A percentile compares a stretch with the other conserved stretches of the same genome.
Evolutionary conservation across 2,888 invertebrate genomes (phyloP).

Genomic region (Drosophila aldrichi): DNA sequence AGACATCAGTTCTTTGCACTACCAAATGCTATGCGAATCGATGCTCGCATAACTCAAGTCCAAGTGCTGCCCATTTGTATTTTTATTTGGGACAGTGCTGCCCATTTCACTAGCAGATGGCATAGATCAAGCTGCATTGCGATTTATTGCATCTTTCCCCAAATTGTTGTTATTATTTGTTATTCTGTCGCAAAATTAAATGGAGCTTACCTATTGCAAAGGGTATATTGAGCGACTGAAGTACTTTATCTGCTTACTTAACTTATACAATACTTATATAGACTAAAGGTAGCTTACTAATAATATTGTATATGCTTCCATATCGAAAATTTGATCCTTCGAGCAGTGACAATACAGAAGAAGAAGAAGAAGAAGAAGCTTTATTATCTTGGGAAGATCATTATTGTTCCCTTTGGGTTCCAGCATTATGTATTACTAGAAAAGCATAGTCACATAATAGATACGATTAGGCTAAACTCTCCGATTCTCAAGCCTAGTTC

Average conservation of each 20-base stretch:
- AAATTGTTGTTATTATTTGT: constrained; percentile 4
- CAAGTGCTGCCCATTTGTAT: constrained; percentile 10
- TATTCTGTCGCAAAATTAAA: background rate
- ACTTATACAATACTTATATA: background rate
- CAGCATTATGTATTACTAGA: too few species aligned
- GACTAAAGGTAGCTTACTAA: background rate
- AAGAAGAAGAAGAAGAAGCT: too few species aligned
- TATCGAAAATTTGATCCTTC: background rate
- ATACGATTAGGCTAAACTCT: too few species aligned
- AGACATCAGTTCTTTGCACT: background rate
- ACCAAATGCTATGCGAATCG: background rate
- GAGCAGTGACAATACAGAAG: too few species aligned
- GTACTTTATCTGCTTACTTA: too few species aligned
- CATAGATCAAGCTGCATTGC: background rate
- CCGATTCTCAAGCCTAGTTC: too few species aligned
- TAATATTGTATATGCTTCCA: background rate
- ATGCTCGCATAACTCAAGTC: too few species aligned
- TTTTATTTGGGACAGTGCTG: background rate
- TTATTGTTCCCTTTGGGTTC: too few species aligned
- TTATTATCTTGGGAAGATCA: too few species aligned
- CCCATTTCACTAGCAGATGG: background rate
- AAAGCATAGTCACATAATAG: too few species aligned
- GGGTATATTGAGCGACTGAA: background rate
- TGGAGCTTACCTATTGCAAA: constrained; percentile 4
- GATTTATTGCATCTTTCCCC: background rate